phyloP scores from a whole-genome alignment of 2,113 vertebrate genomes.

The Cnemophilus loriae region DNA sequence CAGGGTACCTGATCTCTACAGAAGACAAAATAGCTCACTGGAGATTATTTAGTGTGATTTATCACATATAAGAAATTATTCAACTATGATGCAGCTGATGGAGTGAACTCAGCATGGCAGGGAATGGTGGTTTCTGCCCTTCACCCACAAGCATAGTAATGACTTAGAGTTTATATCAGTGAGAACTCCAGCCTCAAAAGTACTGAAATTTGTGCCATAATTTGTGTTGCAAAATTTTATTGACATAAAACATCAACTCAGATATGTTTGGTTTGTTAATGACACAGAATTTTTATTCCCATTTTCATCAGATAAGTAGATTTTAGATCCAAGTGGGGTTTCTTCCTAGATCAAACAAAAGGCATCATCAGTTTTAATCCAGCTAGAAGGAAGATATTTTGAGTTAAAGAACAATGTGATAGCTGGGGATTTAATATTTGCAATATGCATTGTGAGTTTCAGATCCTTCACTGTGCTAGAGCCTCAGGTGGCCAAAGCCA shows the following conservation, averaged over 20 bases:
- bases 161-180: not conserved
- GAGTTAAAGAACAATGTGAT: not conserved
- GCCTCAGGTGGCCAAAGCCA: not conserved
- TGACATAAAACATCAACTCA: not conserved
- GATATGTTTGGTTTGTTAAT: not conserved
- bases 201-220: not conserved
- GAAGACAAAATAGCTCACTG: not conserved
- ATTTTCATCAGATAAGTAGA: not conserved
- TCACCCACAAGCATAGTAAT: not conserved
- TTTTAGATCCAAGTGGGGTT: not conserved
- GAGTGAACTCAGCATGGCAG: not conserved
- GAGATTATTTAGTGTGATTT: not conserved
- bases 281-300: not conserved
- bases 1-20: not conserved
- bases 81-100: not conserved
- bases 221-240: not conserved
- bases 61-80: not conserved
- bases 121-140: not conserved
- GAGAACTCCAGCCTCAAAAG: not conserved
- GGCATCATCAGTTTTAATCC: not conserved
- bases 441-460: not conserved
- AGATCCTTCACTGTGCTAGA: not conserved
- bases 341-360: not conserved
- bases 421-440: not conserved
- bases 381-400: not conserved